Conservation (phyloP, 2,888 invertebrate genomes). For the Pseudanteris insignis region DNA sequence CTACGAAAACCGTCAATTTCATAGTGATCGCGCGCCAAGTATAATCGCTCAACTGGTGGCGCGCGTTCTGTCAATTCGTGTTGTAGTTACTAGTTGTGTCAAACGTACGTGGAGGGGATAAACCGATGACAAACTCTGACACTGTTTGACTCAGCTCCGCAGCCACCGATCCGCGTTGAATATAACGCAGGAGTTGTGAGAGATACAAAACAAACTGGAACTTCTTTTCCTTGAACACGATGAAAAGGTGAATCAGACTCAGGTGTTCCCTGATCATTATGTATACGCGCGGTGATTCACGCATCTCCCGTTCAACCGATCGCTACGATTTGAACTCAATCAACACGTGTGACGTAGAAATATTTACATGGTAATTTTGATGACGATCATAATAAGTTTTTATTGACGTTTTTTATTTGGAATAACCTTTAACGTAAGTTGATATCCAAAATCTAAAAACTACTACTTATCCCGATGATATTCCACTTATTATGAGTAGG, state of each 20-base stretch:
- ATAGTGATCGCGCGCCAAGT: slow-evolving; percentile 32
- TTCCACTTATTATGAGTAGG: no score
- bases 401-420: no score
- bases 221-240: slow-evolving; percentile 1
- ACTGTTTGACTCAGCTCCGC: slow-evolving; percentile 24
- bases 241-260: slow-evolving; percentile 26
- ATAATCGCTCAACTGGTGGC: slow-evolving; percentile 32
- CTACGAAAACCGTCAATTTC: slow-evolving; percentile 20
- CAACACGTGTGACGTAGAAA: no score
- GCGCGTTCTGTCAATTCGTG: slow-evolving; percentile 30
- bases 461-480: no score
- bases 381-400: no score
- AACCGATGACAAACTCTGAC: slow-evolving; percentile 31
- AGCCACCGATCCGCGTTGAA: slow-evolving; percentile 21
- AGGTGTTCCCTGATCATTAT: slow-evolving; percentile 13
- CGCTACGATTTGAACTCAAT: no score
- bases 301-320: no score
- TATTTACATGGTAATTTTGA: no score
- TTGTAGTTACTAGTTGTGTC: slow-evolving; percentile 18
- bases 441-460: no score
- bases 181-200: no score
- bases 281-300: slow-evolving; percentile 9
- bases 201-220: no score
- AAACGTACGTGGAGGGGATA: slow-evolving; percentile 18
- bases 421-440: no score